Conservation (phyloP, 2,113 vertebrate genomes). For the Larimichthys crocea region DNA sequence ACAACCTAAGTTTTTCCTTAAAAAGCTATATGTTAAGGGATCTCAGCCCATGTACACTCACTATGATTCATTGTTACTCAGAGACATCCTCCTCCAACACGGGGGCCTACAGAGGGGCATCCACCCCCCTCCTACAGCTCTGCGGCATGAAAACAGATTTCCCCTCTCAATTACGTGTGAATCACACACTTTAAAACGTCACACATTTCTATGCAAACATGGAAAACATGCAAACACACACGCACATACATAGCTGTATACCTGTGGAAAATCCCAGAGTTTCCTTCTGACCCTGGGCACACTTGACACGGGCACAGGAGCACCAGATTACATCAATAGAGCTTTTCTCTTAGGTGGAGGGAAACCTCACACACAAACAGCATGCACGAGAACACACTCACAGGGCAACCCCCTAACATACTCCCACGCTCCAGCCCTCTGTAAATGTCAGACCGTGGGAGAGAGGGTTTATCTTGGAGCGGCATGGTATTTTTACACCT, state of each 20-base stretch:
- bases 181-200: conserved; percentile 72
- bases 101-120: conserved; percentile 7
- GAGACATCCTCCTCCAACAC: conserved; percentile 11
- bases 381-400: conserved; percentile 49
- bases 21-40: not conserved
- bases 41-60: not conserved
- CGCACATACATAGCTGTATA: conserved; percentile 38
- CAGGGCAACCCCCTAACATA: conserved; percentile 72
- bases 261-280: conserved; percentile 79
- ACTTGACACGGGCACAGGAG: conserved; percentile 74
- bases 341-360: conserved; percentile 82
- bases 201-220: conserved; percentile 73
- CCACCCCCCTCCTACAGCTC: conserved; percentile 1
- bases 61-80: conserved; percentile 8
- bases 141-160: conserved; percentile 79
- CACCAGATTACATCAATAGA: conserved; percentile 78
- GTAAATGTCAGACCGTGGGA: conserved; percentile 82
- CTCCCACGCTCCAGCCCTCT: conserved; percentile 77
- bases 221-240: conserved; percentile 57
- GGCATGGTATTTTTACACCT: conserved; percentile 82
- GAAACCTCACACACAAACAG: conserved; percentile 70
- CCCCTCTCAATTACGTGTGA: conserved; percentile 75
- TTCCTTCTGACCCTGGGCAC: conserved; percentile 76
- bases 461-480: conserved; percentile 83
- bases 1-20: not conserved